Conservation (phyloP, 2,888 invertebrate species). For the Lithosia quadra region DNA sequence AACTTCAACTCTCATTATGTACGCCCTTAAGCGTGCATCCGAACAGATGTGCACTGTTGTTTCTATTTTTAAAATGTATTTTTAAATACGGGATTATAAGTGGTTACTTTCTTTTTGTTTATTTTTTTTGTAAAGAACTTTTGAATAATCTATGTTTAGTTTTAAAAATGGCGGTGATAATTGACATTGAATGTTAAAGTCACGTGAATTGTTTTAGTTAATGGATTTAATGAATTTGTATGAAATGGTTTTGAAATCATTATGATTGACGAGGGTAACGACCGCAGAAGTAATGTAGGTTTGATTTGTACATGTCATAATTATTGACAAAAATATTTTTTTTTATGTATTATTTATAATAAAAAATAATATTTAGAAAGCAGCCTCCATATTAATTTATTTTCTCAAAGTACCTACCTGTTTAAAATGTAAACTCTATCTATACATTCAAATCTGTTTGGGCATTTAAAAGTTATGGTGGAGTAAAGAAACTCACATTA, state of each 20-base stretch:
- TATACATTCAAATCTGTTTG: too few relatives aligned
- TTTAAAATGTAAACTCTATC: too few relatives aligned
- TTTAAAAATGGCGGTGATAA: constrained; percentile 45
- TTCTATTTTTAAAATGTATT: constrained; percentile 45
- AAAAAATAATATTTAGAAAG: too few relatives aligned
- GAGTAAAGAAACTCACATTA: too few relatives aligned
- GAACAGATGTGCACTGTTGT: constrained; percentile 48
- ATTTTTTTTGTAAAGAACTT: constrained; percentile 43
- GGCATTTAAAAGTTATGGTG: too few relatives aligned
- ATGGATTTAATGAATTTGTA: constrained; percentile 6
- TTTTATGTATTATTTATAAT: too few relatives aligned
- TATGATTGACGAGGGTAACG: neutral
- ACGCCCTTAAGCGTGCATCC: constrained; percentile 44
- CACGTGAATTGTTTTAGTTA: neutral
- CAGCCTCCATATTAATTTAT: too few relatives aligned
- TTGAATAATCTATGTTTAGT: constrained; percentile 25
- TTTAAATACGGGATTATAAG: constrained; percentile 38
- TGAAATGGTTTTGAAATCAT: constrained; percentile 1
- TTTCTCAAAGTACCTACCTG: too few relatives aligned
- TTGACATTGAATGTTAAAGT: constrained; percentile 36
- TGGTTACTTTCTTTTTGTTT: constrained; percentile 37
- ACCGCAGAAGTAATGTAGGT: too few relatives aligned
- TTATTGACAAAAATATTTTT: too few relatives aligned
- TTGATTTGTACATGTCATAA: too few relatives aligned
- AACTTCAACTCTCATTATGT: constrained; percentile 73